Evolutionary conservation across 2,113 vertebrate genomes (phyloP).

Genomic region (Mugil cephalus): DNA sequence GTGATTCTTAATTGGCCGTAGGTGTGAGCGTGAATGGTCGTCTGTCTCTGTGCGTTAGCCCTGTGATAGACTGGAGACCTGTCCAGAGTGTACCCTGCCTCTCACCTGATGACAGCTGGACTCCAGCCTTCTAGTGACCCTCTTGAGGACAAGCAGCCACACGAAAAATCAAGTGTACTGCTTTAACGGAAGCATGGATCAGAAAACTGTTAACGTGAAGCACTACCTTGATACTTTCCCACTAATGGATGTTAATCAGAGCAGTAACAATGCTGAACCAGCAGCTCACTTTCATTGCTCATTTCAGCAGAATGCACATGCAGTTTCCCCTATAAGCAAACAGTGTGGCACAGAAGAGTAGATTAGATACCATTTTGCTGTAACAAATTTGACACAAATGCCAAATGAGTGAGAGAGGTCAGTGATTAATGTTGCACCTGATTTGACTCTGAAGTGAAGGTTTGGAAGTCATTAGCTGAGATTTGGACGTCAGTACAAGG

Average conservation of each 20-base stretch:
- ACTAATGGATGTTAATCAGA: conserved; percentile 4
- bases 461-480: neutral
- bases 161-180: too few species aligned
- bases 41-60: too few species aligned
- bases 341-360: neutral
- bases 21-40: too few species aligned
- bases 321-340: conserved; percentile 1
- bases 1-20: too few species aligned
- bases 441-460: neutral
- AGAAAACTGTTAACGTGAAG: neutral
- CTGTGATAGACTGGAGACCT: too few species aligned
- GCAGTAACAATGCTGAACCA: neutral
- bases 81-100: too few species aligned
- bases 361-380: conserved; percentile 7
- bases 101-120: too few species aligned
- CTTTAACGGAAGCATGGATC: neutral
- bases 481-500: neutral
- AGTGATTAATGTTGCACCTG: conserved; percentile 1
- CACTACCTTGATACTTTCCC: neutral
- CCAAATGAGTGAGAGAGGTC: conserved; percentile 3
- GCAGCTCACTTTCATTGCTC: neutral
- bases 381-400: neutral
- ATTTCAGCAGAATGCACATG: neutral
- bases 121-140: neutral
- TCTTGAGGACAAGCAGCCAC: neutral